Evolutionary conservation across 1,140 invertebrate genomes (phyloP).

Genomic region (Lasioglossum albipes): DNA sequence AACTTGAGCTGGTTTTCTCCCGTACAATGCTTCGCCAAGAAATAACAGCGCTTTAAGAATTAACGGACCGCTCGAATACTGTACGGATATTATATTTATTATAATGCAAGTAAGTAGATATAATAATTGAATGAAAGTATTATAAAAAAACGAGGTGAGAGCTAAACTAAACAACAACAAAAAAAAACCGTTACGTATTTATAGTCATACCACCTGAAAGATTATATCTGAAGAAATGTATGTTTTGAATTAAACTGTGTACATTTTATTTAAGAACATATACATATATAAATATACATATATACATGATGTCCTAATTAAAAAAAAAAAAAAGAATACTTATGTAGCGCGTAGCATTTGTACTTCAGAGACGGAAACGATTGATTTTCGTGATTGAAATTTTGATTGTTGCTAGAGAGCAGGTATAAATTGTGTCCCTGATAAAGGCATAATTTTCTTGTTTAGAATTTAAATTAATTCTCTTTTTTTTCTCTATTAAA

Average conservation of each 20-base stretch:
- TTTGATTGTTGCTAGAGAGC: slow-evolving; percentile 21
- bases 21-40: slow-evolving; percentile 67
- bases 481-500: not conserved
- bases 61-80: slow-evolving; percentile 66
- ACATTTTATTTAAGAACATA: slow-evolving; percentile 68
- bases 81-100: slow-evolving; percentile 74
- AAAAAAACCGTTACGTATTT: slow-evolving; percentile 50
- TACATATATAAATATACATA: slow-evolving; percentile 45
- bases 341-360: slow-evolving; percentile 60
- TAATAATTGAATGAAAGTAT: slow-evolving; percentile 75
- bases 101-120: slow-evolving; percentile 64
- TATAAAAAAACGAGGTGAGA: slow-evolving; percentile 56
- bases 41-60: slow-evolving; percentile 71
- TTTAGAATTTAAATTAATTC: not conserved
- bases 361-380: slow-evolving; percentile 51
- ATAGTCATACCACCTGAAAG: slow-evolving; percentile 56
- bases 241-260: slow-evolving; percentile 57
- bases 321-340: slow-evolving; percentile 54
- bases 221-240: slow-evolving; percentile 55
- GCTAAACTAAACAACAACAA: slow-evolving; percentile 44
- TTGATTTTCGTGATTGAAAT: slow-evolving; percentile 26
- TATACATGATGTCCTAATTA: slow-evolving; percentile 55
- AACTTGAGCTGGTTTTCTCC: slow-evolving; percentile 59
- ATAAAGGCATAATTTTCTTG: slow-evolving; percentile 8
- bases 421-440: not conserved